These are phyloP conservation scores for Dryococelus australis DNA, from an alignment of 2,888 invertebrate species.

Conservation along the genomic window DNA sequence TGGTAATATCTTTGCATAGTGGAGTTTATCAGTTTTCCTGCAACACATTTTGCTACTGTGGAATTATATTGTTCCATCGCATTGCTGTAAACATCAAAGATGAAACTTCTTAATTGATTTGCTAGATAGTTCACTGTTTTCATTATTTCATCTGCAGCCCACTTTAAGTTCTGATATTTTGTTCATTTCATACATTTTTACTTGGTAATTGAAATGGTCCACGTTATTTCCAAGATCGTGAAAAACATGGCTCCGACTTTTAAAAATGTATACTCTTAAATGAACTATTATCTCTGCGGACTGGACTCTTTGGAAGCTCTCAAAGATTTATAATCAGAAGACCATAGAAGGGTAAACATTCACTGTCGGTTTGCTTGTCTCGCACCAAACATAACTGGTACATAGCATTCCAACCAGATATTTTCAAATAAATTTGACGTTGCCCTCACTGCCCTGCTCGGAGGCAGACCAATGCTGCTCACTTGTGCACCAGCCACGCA, in stretches of 20 bases:
- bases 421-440: too few relatives aligned
- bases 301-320: too few relatives aligned
- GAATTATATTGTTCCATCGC: conserved; percentile 31
- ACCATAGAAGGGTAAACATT: too few relatives aligned
- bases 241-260: conserved; percentile 30
- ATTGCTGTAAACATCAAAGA: conserved; percentile 23
- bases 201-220: conserved; percentile 27
- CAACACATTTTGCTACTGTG: conserved; percentile 21
- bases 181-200: conserved; percentile 24
- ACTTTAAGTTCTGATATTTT: conserved; percentile 23
- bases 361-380: too few relatives aligned
- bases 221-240: background rate
- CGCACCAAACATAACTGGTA: too few relatives aligned
- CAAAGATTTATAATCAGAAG: too few relatives aligned
- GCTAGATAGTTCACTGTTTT: background rate
- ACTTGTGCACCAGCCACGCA: too few relatives aligned
- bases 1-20: conserved; percentile 20
- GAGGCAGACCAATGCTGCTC: too few relatives aligned
- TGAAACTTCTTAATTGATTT: conserved; percentile 21
- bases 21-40: conserved; percentile 25
- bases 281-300: background rate
- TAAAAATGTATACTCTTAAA: conserved; percentile 18
- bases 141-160: conserved; percentile 29
- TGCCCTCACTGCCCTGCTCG: too few relatives aligned
- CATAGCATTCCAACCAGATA: too few relatives aligned